Evolutionary conservation across 2,113 vertebrate genomes (phyloP).

Genomic region (Sinocyclocheilus rhinocerous): DNA sequence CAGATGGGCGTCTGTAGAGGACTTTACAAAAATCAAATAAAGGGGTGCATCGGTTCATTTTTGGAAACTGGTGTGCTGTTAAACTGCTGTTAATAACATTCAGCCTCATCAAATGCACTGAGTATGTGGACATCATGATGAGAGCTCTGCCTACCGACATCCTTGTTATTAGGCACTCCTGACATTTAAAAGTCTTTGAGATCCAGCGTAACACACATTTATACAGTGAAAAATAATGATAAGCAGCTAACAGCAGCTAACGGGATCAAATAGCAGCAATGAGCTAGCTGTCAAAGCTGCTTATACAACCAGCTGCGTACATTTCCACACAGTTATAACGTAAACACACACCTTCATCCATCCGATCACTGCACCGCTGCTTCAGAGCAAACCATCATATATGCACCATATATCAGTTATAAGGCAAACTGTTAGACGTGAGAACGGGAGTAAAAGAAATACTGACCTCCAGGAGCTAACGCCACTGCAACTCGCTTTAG

Average conservation of each 20-base stretch:
- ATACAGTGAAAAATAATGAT: neutral
- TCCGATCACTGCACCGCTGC: neutral
- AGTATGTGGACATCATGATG: neutral
- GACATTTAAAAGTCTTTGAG: neutral
- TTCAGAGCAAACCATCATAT: neutral
- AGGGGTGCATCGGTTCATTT: neutral
- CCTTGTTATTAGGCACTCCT: neutral
- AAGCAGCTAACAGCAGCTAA: constrained; percentile 14
- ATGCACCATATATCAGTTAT: neutral
- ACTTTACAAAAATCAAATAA: neutral
- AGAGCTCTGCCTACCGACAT: neutral
- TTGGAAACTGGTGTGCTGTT: neutral
- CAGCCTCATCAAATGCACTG: neutral
- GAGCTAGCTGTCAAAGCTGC: constrained; percentile 41
- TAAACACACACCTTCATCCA: neutral
- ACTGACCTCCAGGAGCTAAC: constrained; percentile 48
- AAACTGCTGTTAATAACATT: neutral
- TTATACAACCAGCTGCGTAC: constrained; percentile 21
- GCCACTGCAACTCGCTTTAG: constrained; percentile 16
- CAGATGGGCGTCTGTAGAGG: neutral
- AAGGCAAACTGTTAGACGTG: neutral
- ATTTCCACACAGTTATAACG: neutral
- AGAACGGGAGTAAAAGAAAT: constrained; percentile 12
- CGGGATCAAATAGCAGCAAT: constrained; percentile 30
- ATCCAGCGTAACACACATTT: neutral